Evolutionary conservation across 2,888 invertebrate species (phyloP).

Genomic region (Tuta absoluta): DNA sequence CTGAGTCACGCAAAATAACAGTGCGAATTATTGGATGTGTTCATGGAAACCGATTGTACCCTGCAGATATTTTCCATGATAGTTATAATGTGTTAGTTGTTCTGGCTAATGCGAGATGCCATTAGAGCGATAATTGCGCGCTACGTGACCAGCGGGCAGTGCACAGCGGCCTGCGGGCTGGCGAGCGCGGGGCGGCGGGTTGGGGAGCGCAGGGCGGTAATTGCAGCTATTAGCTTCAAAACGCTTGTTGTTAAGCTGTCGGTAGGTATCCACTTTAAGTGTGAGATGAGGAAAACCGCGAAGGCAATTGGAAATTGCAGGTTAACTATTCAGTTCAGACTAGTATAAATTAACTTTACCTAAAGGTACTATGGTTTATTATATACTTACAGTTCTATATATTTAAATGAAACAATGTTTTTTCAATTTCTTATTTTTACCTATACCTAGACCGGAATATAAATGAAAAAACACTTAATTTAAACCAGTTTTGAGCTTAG

Average conservation of each 20-base stretch:
- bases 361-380: too few species aligned
- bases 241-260: neutral
- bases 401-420: too few species aligned
- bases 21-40: constrained; percentile 1
- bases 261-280: neutral
- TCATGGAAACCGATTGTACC: constrained; percentile 12
- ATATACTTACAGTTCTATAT: too few species aligned
- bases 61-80: constrained; percentile 15
- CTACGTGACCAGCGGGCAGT: constrained; percentile 15
- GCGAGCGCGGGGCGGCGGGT: too few species aligned
- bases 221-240: constrained; percentile 13
- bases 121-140: constrained; percentile 18
- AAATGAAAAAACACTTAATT: too few species aligned
- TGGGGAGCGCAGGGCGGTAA: neutral
- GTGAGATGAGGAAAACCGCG: constrained; percentile 3
- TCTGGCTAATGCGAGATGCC: constrained; percentile 6
- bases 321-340: neutral
- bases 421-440: too few species aligned
- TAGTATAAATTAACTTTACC: too few species aligned
- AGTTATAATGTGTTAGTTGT: constrained; percentile 18
- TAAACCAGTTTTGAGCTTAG: too few species aligned
- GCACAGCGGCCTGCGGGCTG: constrained; percentile 2
- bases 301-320: neutral
- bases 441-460: too few species aligned
- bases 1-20: constrained; percentile 3